These are phyloP conservation scores for Oreonectes daqikongensis DNA, from an alignment of 2,797 vertebrate species.

Conservation along the genomic window DNA sequence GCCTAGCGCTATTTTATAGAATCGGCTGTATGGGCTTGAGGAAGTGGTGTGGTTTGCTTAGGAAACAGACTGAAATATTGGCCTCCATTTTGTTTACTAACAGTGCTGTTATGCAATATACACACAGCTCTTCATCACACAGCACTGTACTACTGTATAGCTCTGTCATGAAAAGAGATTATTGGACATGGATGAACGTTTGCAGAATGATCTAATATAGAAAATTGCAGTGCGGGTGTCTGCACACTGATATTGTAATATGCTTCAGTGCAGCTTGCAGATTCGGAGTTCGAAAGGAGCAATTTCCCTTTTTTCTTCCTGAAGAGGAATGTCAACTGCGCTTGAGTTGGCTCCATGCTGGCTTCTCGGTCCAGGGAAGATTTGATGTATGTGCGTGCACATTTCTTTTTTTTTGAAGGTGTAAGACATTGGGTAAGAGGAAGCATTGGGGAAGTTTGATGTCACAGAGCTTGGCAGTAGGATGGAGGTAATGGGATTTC, in stretches of 20 bases:
- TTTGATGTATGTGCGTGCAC: conserved; percentile 10
- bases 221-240: conserved; percentile 27
- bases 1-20: not conserved
- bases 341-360: conserved; percentile 24
- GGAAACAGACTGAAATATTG: conserved; percentile 21
- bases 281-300: conserved; percentile 12
- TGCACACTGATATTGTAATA: conserved; percentile 11
- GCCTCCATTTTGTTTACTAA: conserved; percentile 26
- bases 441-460: conserved; percentile 65
- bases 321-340: conserved; percentile 12
- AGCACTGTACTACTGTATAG: not conserved
- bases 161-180: conserved; percentile 28
- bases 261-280: conserved; percentile 29
- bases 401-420: conserved; percentile 10
- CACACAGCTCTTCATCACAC: conserved; percentile 21
- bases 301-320: conserved; percentile 18
- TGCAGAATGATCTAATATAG: conserved; percentile 43
- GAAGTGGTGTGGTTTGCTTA: too few relatives aligned
- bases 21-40: too few relatives aligned
- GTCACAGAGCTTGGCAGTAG: conserved; percentile 69
- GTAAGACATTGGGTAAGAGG: conserved; percentile 13
- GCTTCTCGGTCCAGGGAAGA: conserved; percentile 28
- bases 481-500: conserved; percentile 77
- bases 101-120: conserved; percentile 25
- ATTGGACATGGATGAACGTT: conserved; percentile 32